Conservation (phyloP, 1,140 invertebrate species). For the Drosophila asahinai region DNA sequence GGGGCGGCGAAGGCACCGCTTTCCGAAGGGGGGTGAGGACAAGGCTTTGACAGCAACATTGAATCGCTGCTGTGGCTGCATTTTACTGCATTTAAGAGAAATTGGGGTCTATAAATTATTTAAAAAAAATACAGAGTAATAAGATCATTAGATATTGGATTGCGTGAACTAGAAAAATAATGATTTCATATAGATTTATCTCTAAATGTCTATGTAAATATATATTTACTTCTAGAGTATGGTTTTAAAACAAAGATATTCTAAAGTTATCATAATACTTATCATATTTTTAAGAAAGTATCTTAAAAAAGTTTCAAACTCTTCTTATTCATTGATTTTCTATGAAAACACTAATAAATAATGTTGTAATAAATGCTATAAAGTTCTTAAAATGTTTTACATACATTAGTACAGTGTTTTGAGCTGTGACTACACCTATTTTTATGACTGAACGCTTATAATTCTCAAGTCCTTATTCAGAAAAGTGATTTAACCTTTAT, state of each 20-base stretch:
- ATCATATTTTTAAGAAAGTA: too few relatives aligned
- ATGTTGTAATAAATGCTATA: not conserved
- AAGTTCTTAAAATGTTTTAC: too few relatives aligned
- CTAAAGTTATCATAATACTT: too few relatives aligned
- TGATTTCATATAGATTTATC: not conserved
- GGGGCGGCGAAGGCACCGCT: conserved; percentile 24
- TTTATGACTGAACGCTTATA: not conserved
- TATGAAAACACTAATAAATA: too few relatives aligned
- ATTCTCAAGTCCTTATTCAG: not conserved
- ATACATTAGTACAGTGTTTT: not conserved
- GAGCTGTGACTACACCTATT: too few relatives aligned
- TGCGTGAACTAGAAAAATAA: not conserved
- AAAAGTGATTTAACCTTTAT: too few relatives aligned
- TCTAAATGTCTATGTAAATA: too few relatives aligned
- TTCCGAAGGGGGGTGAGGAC: conserved; percentile 15
- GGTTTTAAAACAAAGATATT: too few relatives aligned
- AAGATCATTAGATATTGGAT: not conserved
- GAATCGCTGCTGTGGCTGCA: conserved; percentile 56
- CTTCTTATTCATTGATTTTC: too few relatives aligned
- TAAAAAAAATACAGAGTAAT: not conserved
- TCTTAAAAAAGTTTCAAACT: too few relatives aligned
- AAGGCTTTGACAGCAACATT: conserved; percentile 73
- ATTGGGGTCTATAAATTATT: not conserved
- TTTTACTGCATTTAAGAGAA: not conserved
- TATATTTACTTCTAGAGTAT: too few relatives aligned